Evolutionary conservation across 2,113 vertebrate genomes (phyloP), one percentile per base, ranked within the genome.

Genomic region (Callospermophilus lateralis): DNA sequence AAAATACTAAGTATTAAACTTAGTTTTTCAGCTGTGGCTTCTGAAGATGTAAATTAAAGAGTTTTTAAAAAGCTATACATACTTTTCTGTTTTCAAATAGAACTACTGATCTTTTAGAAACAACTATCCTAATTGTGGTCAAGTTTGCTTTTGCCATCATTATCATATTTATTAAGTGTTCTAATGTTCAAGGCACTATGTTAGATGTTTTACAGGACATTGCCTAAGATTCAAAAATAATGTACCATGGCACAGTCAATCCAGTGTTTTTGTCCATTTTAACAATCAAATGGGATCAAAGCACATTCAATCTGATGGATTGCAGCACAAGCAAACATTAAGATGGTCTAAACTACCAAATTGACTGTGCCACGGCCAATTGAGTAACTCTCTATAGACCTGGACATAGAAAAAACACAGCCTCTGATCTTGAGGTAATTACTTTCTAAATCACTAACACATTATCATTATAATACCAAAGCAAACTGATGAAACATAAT

Each of bases 361-460:
- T 2, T 74, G 77, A 97, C 34, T 86, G 65, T 96, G 24, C 53
- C 20, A 34, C 0, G 6, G 67, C 19, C 74, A 97, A 86, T 17
- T 83, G 67, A 96, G n/a, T 65, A 84, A 78, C 70, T 90, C 80
- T 89, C 11, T 53, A 93, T 45, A 90, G 42, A 91, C 63, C n/a
- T 78, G 34, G 17, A 89, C 30, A 28, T 5, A 96, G 45, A 84
- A 26, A 93, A 94, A 39, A 26, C 58, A 85, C 15, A 94, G 39
- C 2, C 76, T 76, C n/a, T 94, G 61, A 95, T 90, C 48, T 89
- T 89, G 7, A 93, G n/a, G 74, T 55, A 94, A 86, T 95, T 89
- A 94, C 45, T 87, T 88, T 94, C 68, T 83, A 93, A 88, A 83
- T 91, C 65, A 96, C 78, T 91, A 95, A 94, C 95, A 93, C 20